Percentiles rank a stretch among this genome's conserved stretches.
Conservation (phyloP, 2,113 vertebrate genomes). For the Percina caprodes region DNA sequence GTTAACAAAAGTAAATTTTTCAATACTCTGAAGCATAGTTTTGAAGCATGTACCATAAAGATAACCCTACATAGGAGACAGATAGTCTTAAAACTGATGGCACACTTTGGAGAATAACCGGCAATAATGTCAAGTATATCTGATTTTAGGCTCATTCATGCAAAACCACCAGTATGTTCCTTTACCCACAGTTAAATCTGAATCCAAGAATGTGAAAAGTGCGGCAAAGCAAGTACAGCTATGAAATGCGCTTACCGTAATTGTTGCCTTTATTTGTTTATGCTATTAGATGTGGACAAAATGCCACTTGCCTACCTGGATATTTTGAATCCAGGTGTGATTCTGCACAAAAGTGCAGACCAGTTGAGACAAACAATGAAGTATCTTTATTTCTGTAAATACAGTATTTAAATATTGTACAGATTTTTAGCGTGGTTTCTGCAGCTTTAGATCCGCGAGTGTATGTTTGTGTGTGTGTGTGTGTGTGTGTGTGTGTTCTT, state of each 20-base stretch:
- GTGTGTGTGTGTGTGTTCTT: constrained; percentile 26
- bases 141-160: not conserved
- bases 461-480: not conserved
- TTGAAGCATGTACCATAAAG: not conserved
- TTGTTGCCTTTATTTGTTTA: constrained; percentile 76
- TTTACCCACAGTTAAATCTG: constrained; percentile 37
- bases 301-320: constrained; percentile 64
- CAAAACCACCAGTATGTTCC: constrained; percentile 23
- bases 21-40: not conserved
- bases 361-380: constrained; percentile 70
- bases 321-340: constrained; percentile 62
- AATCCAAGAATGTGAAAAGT: constrained; percentile 77
- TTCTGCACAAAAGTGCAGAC: constrained; percentile 55
- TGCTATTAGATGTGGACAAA: constrained; percentile 68
- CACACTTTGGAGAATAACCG: not conserved
- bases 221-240: constrained; percentile 42
- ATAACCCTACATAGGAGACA: not conserved
- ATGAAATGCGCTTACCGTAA: constrained; percentile 56
- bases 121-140: not conserved
- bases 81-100: not conserved
- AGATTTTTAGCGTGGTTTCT: constrained; percentile 87
- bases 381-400: constrained; percentile 92
- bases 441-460: constrained; percentile 71
- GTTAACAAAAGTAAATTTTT: not conserved
- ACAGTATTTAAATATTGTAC: constrained; percentile 95